Evolutionary conservation across 92 coral and sea anemone species (phyloP), one percentile per base, ranked within the genome.

Genomic region (Palythoa heliodiscus): DNA sequence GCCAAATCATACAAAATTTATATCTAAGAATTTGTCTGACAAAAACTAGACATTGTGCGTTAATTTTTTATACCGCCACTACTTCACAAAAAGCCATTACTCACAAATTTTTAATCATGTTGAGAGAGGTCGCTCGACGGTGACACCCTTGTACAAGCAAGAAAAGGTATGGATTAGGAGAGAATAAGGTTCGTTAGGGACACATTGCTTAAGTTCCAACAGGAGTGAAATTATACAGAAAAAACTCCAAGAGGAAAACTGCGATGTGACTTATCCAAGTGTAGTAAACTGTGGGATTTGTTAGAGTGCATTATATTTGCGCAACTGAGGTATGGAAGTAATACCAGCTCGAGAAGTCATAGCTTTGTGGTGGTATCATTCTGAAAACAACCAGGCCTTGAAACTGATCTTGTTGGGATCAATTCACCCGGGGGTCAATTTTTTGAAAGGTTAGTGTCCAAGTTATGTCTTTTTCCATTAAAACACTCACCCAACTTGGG

Each of bases 91-190:
- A 93, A 92, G 92, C 98, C 97, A 89, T 89, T 94, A 94, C 93
- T 93, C 96, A 91, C 98, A 95, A 94, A 92, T 92, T 95, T 94
- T 94, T 96, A 94, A 91, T 94, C 80, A 93, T 92, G 96, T 95
- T 95, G 89, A 90, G 94, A 88, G 85, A 80, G 89, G 80, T 38
- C 88, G 86, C 90, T 83, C 89, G 82, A 92, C 88, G 82, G 90
- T 88, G 91, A 91, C 91, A 84, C 48, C 87, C 78, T 82, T 83
- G 63, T 78, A 11, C 83, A 29, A 82, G 66, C 38, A 63, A 50
- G 40, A 24, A 77, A 52, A 69, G 57, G 53, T 74, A 78, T 88
- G 29, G 69, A 63, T 23, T 11, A 63, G 78, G 24, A n/a, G 40
- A 67, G 64, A 48, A 43, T 4, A 43, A 53, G 4, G 35, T 74